Conservation (phyloP, 53 echinoderm and acorn worm genomes). For the Crossaster papposus region DNA sequence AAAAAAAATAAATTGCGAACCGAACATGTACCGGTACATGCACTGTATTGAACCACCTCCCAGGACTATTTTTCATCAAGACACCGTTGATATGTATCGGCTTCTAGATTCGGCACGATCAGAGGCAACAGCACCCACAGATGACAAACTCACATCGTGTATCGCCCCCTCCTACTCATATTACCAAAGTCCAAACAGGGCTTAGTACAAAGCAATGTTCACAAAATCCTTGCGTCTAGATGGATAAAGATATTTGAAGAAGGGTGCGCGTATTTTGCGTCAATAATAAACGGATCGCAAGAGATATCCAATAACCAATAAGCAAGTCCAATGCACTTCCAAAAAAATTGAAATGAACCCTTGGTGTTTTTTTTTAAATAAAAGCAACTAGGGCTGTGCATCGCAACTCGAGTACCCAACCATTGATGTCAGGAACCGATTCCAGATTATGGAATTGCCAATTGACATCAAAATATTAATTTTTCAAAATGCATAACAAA, state of each 20-base stretch:
- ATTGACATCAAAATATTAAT: too few species aligned
- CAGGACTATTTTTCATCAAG: constrained; percentile 1
- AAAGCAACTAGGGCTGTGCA: background rate
- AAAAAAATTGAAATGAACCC: background rate
- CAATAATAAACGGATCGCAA: background rate
- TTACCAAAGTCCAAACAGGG: constrained; percentile 19
- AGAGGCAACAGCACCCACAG: background rate
- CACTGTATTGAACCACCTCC: background rate
- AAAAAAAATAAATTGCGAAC: too few species aligned
- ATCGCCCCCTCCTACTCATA: background rate
- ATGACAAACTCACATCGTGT: background rate
- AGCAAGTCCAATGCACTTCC: background rate
- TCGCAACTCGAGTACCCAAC: too few species aligned
- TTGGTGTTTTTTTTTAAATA: too few species aligned
- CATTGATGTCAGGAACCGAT: too few species aligned
- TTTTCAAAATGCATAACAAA: too few species aligned
- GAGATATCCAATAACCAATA: background rate
- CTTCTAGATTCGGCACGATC: background rate
- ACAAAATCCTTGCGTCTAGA: background rate
- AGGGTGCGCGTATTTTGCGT: background rate
- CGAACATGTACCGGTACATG: too few species aligned
- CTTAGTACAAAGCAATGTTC: background rate
- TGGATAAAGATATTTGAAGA: background rate
- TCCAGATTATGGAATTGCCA: too few species aligned
- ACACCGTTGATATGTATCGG: constrained; percentile 11